A percentile compares a stretch with the other conserved stretches of the same genome.
These are phyloP conservation scores for Microctenopoma lineatum DNA, from an alignment of 2,797 vertebrate genomes.

Conservation along the genomic window DNA sequence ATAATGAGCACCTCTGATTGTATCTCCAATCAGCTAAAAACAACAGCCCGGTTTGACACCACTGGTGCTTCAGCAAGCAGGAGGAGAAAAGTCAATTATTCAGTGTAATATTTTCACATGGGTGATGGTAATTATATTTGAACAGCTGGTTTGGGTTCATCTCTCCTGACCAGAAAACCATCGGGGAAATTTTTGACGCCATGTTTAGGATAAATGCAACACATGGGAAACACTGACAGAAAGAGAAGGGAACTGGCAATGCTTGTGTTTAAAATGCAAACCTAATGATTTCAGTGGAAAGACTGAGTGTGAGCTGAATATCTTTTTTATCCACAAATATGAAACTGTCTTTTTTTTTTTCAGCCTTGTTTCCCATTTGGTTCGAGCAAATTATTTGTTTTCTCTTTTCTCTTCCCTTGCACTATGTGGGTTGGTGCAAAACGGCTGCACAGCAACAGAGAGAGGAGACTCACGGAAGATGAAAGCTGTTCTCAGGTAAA, in stretches of 20 bases:
- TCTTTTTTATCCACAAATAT: slow-evolving; percentile 47
- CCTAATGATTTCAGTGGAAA: slow-evolving; percentile 49
- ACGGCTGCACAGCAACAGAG: slow-evolving; percentile 45
- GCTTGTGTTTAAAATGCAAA: slow-evolving; percentile 31
- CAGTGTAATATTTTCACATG: slow-evolving; percentile 21
- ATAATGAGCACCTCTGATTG: slow-evolving; percentile 26
- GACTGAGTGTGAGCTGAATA: slow-evolving; percentile 34
- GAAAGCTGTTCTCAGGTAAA: slow-evolving; percentile 55
- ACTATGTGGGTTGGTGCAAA: slow-evolving; percentile 62
- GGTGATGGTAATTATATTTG: slow-evolving; percentile 41
- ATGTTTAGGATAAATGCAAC: slow-evolving; percentile 35
- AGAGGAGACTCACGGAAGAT: slow-evolving; percentile 39
- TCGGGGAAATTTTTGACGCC: slow-evolving; percentile 47
- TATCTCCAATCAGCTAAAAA: slow-evolving; percentile 42
- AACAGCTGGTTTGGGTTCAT: slow-evolving; percentile 48
- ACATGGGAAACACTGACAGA: slow-evolving; percentile 30
- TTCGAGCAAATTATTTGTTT: slow-evolving; percentile 39
- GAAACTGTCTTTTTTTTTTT: slow-evolving; percentile 4
- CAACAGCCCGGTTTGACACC: slow-evolving; percentile 29
- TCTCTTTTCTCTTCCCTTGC: slow-evolving; percentile 23
- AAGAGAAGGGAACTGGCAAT: slow-evolving; percentile 16
- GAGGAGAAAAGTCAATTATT: slow-evolving; percentile 18
- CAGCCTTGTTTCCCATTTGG: neutral
- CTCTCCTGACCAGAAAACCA: slow-evolving; percentile 42
- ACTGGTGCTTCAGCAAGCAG: slow-evolving; percentile 3